Evolutionary conservation across 1,140 invertebrate genomes (phyloP), one percentile per base, ranked within the genome.

Genomic region (Hylaeus volcanicus): DNA sequence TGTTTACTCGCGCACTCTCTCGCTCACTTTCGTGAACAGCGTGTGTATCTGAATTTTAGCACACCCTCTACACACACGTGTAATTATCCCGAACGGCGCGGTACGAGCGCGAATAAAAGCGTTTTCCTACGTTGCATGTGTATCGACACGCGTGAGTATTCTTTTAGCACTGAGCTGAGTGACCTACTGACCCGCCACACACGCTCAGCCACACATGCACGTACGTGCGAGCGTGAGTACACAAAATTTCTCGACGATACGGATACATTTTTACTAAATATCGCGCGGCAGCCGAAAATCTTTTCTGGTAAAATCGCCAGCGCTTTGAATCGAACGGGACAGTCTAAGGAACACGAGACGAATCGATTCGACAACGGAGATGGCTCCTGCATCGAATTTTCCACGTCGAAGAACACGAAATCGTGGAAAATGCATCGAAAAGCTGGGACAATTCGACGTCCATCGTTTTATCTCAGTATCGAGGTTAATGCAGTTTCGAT

Each of bases 101-200:
- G 12, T 8, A 39, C 39, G 45, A 15, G 26, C 55, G 64, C 41
- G 55, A n/a, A 15, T 63, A 63, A 58, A 43, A 72, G 56, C 76
- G 58, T 78, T 71, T 72, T 66, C 80, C 15, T 72, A 63, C 39
- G 76, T 55, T 61, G 61, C 76, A 39, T 64, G 70, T 61, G 71
- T 81, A 74, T 81, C 81, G 69, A 70, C 73, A 79, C 66, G 76
- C 55, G 66, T 72, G 74, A 71, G 64, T 56, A 68, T 82, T 82
- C 84, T 82, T 79, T 86, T 76, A 79, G 63, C 73, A 76, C 56
- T 76, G 81, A 86, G 84, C 73, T 83, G 81, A 68, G 64, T 88
- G 86, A 88, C 86, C 86, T 60, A 88, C 86, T 88, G 85, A 88
- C 86, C 86, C 83, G 80, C 37, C 86, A 37, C 79, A 63, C 65